Percentiles rank a stretch among this genome's conserved stretches.
Evolutionary conservation across 2,888 invertebrate species (phyloP).

Genomic region (Lordiphosa fenestrarum): DNA sequence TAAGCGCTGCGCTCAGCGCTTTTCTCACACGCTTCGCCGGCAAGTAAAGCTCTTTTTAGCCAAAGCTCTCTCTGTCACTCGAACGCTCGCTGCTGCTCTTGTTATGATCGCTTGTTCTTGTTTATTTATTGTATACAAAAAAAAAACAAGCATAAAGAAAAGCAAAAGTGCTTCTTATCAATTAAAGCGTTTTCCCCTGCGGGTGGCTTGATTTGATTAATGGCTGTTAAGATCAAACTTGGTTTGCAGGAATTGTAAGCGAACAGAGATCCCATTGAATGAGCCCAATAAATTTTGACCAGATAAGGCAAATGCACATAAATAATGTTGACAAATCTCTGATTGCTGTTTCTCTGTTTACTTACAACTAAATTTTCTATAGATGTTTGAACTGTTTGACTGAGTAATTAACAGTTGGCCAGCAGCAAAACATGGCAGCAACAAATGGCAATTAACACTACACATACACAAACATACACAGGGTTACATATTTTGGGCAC

Average conservation of each 20-base stretch:
- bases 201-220: conserved; percentile 50
- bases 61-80: conserved; percentile 28
- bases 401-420: conserved; percentile 61
- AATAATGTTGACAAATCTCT: conserved; percentile 22
- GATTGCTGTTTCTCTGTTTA: conserved; percentile 3
- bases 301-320: conserved; percentile 28
- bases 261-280: neutral
- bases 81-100: conserved; percentile 5
- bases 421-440: conserved; percentile 54
- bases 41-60: conserved; percentile 19
- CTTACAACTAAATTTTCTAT: conserved; percentile 45
- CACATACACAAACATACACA: conserved; percentile 16
- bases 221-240: conserved; percentile 54
- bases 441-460: conserved; percentile 65
- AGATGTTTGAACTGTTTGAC: conserved; percentile 40
- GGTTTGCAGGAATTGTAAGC: conserved; percentile 46
- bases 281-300: conserved; percentile 19
- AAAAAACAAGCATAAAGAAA: conserved; percentile 36
- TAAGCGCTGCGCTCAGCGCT: too few relatives aligned
- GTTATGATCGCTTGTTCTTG: conserved; percentile 1
- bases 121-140: conserved; percentile 27
- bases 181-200: conserved; percentile 12
- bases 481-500: conserved; percentile 5
- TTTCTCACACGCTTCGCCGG: conserved; percentile 33
- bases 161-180: conserved; percentile 72